Conservation (phyloP, 1,140 invertebrate species). For the Eupristina koningsbergeri region DNA sequence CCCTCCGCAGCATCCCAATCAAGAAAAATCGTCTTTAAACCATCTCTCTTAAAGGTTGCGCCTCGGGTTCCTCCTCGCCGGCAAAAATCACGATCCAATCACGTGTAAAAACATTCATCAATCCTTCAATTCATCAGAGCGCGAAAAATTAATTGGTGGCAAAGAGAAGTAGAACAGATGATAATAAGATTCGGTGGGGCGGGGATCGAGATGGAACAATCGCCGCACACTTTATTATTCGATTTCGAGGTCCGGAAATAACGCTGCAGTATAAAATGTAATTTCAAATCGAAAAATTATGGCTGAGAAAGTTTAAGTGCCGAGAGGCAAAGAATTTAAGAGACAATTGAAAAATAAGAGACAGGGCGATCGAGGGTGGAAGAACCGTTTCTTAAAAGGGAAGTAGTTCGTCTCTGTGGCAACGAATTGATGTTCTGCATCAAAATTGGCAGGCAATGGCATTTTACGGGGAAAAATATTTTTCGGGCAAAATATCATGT, state of each 20-base stretch:
- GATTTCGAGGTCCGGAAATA: slow-evolving; percentile 44
- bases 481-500: not conserved
- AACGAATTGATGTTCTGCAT: slow-evolving; percentile 26
- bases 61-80: not conserved
- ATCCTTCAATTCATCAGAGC: not conserved
- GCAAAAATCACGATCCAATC: slow-evolving; percentile 27
- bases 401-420: slow-evolving; percentile 6
- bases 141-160: slow-evolving; percentile 33
- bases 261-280: slow-evolving; percentile 27
- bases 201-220: slow-evolving; percentile 23
- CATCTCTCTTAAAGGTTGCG: not conserved
- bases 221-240: slow-evolving; percentile 26
- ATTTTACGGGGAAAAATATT: not conserved
- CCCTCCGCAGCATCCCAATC: not conserved
- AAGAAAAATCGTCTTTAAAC: slow-evolving; percentile 15
- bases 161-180: slow-evolving; percentile 16
- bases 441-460: not conserved
- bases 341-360: slow-evolving; percentile 35
- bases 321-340: not conserved
- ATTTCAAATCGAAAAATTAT: slow-evolving; percentile 26
- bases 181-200: slow-evolving; percentile 17
- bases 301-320: not conserved
- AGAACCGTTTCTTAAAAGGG: not conserved
- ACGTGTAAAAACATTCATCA: not conserved
- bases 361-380: not conserved